Evolutionary conservation across 2,797 vertebrate species (phyloP).

Genomic region (Sebastes vulpes): DNA sequence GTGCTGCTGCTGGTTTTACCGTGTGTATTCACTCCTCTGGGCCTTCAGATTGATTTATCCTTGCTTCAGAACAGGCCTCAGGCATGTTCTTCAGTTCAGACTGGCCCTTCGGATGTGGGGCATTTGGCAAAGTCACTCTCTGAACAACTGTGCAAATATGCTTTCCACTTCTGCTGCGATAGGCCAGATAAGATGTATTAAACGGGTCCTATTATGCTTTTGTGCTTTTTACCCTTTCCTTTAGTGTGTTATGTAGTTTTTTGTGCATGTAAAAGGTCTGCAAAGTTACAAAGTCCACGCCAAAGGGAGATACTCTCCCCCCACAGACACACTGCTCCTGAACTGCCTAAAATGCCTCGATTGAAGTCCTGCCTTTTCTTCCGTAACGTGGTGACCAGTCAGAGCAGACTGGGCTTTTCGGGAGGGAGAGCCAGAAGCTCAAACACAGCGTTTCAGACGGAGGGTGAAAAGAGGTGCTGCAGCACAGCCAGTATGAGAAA

Average conservation of each 20-base stretch:
- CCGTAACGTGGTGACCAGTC: no score
- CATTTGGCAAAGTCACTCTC: conserved; percentile 9
- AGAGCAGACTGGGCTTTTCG: no score
- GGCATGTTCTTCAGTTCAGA: conserved; percentile 17
- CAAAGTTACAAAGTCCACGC: no score
- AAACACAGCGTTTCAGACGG: no score
- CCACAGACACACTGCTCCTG: no score
- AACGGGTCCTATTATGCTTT: not conserved
- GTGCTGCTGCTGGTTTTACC: not conserved
- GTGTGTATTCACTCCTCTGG: not conserved
- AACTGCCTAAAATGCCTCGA: no score
- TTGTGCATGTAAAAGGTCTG: no score
- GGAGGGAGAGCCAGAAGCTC: no score
- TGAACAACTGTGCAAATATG: conserved; percentile 6
- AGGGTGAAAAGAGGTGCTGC: no score
- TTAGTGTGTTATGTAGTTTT: not conserved
- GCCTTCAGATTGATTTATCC: not conserved
- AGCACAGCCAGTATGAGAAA: no score
- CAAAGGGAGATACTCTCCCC: no score
- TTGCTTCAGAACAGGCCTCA: not conserved
- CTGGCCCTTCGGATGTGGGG: not conserved
- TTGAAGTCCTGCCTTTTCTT: no score
- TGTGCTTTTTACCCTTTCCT: not conserved
- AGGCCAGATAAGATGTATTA: not conserved
- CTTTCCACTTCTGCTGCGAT: not conserved